Percentiles rank a stretch among this genome's conserved stretches.
Evolutionary conservation across 2,888 invertebrate genomes (phyloP).

Genomic region (Caenorhabditis sp.): DNA sequence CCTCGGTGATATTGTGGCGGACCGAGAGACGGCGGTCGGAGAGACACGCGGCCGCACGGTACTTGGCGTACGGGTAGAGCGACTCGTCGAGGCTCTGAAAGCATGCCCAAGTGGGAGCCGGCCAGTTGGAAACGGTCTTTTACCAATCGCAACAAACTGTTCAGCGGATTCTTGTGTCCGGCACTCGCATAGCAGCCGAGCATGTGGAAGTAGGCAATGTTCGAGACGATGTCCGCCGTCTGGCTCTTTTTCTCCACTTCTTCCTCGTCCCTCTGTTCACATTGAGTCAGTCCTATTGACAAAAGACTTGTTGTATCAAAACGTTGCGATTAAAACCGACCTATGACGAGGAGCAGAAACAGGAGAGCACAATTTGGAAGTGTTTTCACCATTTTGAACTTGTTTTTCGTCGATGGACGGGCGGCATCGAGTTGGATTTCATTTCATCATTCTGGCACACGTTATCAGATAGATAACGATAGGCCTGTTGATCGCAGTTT

Average conservation of each 20-base stretch:
- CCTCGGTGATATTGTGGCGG: slow-evolving; percentile 9
- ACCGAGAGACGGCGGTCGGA: neutral
- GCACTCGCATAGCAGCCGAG: slow-evolving; percentile 24
- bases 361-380: too few species aligned
- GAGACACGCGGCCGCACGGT: neutral
- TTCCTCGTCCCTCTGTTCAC: too few species aligned
- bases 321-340: too few species aligned
- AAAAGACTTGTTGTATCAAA: too few species aligned
- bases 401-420: too few species aligned
- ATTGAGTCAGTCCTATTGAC: too few species aligned
- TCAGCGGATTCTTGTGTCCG: slow-evolving; percentile 2
- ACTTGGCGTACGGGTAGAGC: neutral
- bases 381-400: too few species aligned
- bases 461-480: too few species aligned
- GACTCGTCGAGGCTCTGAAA: slow-evolving; percentile 17
- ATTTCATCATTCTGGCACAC: too few species aligned
- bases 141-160: slow-evolving; percentile 21
- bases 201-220: slow-evolving; percentile 24
- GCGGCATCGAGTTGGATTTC: too few species aligned
- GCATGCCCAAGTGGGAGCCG: neutral
- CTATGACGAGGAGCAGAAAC: too few species aligned
- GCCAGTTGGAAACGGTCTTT: neutral
- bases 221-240: slow-evolving; percentile 11
- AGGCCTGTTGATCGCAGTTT: too few species aligned
- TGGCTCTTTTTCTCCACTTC: neutral